Evolutionary conservation across 2,113 vertebrate species (phyloP).

Genomic region (Sphaerodactylus townsendi): DNA sequence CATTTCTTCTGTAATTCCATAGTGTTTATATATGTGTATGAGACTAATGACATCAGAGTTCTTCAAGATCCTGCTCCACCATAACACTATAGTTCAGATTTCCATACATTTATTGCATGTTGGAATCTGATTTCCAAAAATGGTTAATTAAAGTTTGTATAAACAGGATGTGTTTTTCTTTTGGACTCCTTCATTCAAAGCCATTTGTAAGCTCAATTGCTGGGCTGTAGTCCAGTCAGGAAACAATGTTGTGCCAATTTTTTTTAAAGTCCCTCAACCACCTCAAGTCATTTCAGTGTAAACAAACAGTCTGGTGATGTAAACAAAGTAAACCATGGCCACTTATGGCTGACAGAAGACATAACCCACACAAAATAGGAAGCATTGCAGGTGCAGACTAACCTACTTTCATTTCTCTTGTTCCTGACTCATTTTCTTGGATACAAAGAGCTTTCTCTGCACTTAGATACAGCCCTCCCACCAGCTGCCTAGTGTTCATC

Average conservation of each 20-base stretch:
- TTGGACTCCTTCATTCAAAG: slow-evolving; percentile 37
- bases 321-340: slow-evolving; percentile 59
- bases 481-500: not conserved
- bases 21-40: not conserved
- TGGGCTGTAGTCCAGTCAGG: slow-evolving; percentile 66
- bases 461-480: not conserved
- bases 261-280: slow-evolving; percentile 32
- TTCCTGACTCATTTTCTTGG: not conserved
- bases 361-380: slow-evolving; percentile 44
- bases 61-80: not conserved
- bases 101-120: not conserved
- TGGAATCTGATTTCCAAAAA: not conserved
- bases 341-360: slow-evolving; percentile 63
- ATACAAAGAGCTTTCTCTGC: not conserved
- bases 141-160: slow-evolving; percentile 22
- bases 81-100: not conserved
- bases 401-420: slow-evolving; percentile 26
- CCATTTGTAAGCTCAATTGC: slow-evolving; percentile 25
- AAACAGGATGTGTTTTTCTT: slow-evolving; percentile 36
- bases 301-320: slow-evolving; percentile 42
- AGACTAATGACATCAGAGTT: not conserved
- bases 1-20: not conserved
- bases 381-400: slow-evolving; percentile 49
- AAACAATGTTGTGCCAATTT: slow-evolving; percentile 61
- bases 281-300: slow-evolving; percentile 39